Evolutionary conservation across 2,888 invertebrate species (phyloP), one percentile per base, ranked within the genome.

Genomic region (Diogma glabrata): DNA sequence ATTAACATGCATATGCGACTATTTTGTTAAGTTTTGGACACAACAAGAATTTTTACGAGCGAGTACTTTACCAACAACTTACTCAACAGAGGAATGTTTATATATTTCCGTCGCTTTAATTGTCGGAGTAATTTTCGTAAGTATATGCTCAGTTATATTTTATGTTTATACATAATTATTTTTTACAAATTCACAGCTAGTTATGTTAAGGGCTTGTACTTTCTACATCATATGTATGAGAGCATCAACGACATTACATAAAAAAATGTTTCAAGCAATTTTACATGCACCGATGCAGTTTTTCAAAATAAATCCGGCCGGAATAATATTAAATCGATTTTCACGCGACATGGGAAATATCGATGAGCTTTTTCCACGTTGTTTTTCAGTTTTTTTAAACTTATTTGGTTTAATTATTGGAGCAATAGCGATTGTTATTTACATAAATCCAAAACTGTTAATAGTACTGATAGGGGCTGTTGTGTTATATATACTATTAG

Each of bases 231-330:
- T 83, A 12, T 87, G 84, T 65, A 83, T 87, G 77, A 78, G 75
- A 10, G 79, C 89, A 0, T 87, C 89, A 0, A 76, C 78, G 55
- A 78, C 76, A 53, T 75, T 94, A 3, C 93, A 94, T 66, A 80
- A 85, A 60, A 74, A 72, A n/a, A 92, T 93, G 90, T 91, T 93
- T 67, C 71, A 76, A 43, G 78, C 83, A 47, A 76, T 93, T 60
- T 72, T 91, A 6, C 73, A 81, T 55, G 80, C 87, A 0, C 82
- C 83, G 0, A 86, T 91, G 78, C 69, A 79, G 14, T 94, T 94
- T 72, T 94, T 93, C 64, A 87, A 92, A 60, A 78, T 74, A 0
- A 93, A 92, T 71, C 85, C 91, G 1, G 81, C 84, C 53, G 87
- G 87, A 9, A 66, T 75, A 50, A 79, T 87, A 57, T 67, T 87